Conservation (phyloP, 2,797 vertebrate genomes). For the Tadarida brasiliensis region DNA sequence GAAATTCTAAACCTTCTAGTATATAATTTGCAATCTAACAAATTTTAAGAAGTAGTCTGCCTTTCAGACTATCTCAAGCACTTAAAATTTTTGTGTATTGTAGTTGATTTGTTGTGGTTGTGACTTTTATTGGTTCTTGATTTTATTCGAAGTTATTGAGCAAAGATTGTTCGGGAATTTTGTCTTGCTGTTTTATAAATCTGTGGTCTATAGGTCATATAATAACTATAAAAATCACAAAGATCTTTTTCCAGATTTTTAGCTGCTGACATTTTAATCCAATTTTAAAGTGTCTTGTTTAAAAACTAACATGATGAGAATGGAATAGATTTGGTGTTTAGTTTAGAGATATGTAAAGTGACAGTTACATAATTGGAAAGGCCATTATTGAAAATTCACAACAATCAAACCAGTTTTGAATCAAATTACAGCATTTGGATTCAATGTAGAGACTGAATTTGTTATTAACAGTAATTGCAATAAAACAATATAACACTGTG, state of each 20-base stretch:
- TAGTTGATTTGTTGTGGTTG: constrained; percentile 33
- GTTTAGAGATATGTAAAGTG: constrained; percentile 37
- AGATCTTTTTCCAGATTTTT: background rate
- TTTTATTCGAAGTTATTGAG: background rate
- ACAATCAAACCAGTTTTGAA: background rate
- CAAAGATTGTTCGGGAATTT: constrained; percentile 38
- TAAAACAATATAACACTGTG: background rate
- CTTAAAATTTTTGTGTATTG: constrained; percentile 12
- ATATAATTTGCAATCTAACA: background rate
- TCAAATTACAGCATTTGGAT: constrained; percentile 7
- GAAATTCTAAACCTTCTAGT: constrained; percentile 36
- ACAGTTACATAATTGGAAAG: constrained; percentile 8
- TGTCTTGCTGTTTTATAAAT: background rate
- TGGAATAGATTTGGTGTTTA: constrained; percentile 1
- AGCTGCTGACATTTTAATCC: constrained; percentile 28
- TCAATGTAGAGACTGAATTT: background rate
- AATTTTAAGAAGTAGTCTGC: constrained; percentile 30
- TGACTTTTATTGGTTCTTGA: background rate
- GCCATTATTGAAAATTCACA: constrained; percentile 18
- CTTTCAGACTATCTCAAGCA: background rate
- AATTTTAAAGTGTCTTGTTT: background rate
- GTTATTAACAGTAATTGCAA: constrained; percentile 14
- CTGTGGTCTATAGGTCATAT: background rate
- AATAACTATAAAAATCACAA: constrained; percentile 13
- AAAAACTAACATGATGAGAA: background rate